A percentile compares a stretch with the other conserved stretches of the same genome.
phyloP scores from a whole-genome alignment of 2,113 vertebrate genomes.

The Protomyctophum bolini region DNA sequence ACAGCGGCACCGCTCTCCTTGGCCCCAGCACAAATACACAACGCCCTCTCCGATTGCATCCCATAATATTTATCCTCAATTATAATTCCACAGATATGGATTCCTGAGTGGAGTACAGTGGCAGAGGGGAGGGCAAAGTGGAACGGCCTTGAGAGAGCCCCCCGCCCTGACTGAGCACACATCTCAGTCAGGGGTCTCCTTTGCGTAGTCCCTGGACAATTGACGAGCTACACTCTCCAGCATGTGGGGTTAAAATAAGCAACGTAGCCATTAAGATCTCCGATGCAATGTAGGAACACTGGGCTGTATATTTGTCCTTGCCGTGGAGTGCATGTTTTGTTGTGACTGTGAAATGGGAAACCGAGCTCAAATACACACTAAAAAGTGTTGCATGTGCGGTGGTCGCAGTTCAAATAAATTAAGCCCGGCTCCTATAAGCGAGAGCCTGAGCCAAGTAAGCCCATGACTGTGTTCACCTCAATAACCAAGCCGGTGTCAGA shows the following conservation, averaged over 20 bases:
- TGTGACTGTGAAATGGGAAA: constrained; percentile 49
- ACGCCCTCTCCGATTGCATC: constrained; percentile 72
- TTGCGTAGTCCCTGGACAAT: constrained; percentile 37
- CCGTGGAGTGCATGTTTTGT: constrained; percentile 53
- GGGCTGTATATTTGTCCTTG: constrained; percentile 69
- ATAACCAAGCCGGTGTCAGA: constrained; percentile 33
- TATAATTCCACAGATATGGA: constrained; percentile 74
- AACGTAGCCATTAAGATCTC: constrained; percentile 66
- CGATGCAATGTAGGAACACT: constrained; percentile 44
- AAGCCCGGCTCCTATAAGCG: constrained; percentile 1
- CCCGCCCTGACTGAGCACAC: neutral
- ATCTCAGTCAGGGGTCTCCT: constrained; percentile 16
- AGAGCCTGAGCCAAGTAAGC: neutral
- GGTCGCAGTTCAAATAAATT: constrained; percentile 60
- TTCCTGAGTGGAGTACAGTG: constrained; percentile 68
- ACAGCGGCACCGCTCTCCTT: constrained; percentile 46
- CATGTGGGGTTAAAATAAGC: constrained; percentile 69
- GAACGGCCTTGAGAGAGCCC: constrained; percentile 47
- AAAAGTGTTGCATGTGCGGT: constrained; percentile 46
- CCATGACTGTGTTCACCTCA: constrained; percentile 10
- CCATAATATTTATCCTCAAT: constrained; percentile 78
- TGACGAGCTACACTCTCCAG: constrained; percentile 40
- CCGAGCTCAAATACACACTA: constrained; percentile 38
- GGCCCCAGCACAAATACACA: constrained; percentile 76
- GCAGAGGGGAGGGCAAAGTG: constrained; percentile 50